phyloP scores from a whole-genome alignment of 1,140 invertebrate genomes.

The Spodoptera litura region DNA sequence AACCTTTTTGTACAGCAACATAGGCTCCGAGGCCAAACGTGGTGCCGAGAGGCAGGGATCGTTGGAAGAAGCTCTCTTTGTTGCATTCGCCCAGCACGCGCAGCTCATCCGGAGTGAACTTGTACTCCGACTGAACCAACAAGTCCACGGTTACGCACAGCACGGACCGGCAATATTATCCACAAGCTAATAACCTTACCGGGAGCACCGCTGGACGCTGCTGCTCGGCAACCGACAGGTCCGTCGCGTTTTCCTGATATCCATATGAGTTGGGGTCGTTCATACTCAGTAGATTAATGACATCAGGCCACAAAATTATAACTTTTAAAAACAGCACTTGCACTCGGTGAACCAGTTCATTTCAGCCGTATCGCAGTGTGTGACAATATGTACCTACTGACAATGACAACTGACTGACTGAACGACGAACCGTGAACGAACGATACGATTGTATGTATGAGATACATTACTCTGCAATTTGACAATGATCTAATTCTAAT shows the following conservation, averaged over 20 bases:
- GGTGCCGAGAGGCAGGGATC: constrained; percentile 89
- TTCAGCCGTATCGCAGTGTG: neutral
- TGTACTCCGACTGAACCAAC: constrained; percentile 84
- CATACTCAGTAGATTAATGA: constrained; percentile 51
- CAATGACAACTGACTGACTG: no score
- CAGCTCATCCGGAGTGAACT: constrained; percentile 88
- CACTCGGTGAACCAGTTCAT: neutral
- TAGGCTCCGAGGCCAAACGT: constrained; percentile 87
- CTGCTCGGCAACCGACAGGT: constrained; percentile 27
- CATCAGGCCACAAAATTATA: constrained; percentile 11
- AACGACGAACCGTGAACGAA: no score
- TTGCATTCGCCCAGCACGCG: constrained; percentile 90
- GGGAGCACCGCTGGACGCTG: constrained; percentile 36
- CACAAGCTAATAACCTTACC: constrained; percentile 66
- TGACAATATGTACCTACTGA: neutral
- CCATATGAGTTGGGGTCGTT: constrained; percentile 63
- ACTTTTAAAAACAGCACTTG: constrained; percentile 3
- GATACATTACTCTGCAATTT: no score
- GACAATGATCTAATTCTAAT: no score
- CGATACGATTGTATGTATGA: no score
- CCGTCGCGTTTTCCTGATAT: constrained; percentile 54
- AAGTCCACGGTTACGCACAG: constrained; percentile 26
- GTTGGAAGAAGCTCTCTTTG: constrained; percentile 89
- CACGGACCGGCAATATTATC: neutral
- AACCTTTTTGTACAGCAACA: constrained; percentile 88